Evolutionary conservation across 92 coral and sea anemone species (phyloP).

Genomic region (Palythoa grandis): DNA sequence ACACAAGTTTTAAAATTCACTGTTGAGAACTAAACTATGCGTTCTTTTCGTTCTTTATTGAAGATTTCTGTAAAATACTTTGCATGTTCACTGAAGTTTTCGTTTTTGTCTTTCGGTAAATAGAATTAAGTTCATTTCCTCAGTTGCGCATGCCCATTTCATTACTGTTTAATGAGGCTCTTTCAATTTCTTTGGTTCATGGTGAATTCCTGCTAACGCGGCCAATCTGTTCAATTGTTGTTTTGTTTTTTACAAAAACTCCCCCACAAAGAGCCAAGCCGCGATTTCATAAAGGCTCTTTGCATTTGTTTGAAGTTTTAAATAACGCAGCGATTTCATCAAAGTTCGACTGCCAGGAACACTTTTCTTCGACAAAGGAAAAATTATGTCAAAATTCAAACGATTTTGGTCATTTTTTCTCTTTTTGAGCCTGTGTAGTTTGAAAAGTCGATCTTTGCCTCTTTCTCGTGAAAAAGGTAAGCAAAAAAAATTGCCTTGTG

Average conservation of each 20-base stretch:
- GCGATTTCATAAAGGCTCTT: conserved; percentile 21
- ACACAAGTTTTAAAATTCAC: neutral
- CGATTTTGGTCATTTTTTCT: neutral
- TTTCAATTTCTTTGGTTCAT: conserved; percentile 19
- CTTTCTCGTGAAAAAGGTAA: conserved; percentile 24
- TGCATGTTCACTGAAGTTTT: neutral
- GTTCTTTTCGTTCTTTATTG: neutral
- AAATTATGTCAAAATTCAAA: conserved; percentile 9
- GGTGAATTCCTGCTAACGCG: neutral
- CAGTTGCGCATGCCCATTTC: neutral
- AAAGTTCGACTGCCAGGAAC: neutral
- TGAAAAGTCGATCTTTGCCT: conserved; percentile 28
- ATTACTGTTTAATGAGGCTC: conserved; percentile 30
- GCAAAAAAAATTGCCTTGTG: neutral
- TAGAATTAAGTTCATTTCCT: neutral
- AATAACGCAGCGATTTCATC: neutral
- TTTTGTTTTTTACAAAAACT: conserved; percentile 8
- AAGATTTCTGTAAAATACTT: neutral
- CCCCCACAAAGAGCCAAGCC: conserved; percentile 25
- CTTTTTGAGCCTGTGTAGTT: neutral
- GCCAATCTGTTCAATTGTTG: conserved; percentile 37
- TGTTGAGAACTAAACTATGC: neutral
- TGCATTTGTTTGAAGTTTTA: neutral
- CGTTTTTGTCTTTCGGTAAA: neutral
- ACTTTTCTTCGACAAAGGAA: neutral